Evolutionary conservation across 2,113 vertebrate genomes (phyloP).

Genomic region (Nansenia antarctica): DNA sequence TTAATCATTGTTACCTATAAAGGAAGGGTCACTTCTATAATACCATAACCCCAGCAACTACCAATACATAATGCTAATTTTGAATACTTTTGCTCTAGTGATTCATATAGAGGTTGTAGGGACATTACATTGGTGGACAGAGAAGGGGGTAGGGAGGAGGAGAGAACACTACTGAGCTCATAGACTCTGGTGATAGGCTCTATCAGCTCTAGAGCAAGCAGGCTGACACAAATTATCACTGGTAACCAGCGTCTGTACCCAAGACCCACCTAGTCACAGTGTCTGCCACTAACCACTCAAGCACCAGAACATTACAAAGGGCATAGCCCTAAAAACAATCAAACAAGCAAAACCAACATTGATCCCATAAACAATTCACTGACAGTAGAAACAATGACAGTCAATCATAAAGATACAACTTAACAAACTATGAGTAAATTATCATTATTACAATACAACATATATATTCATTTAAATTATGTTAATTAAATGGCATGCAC

Average conservation of each 20-base stretch:
- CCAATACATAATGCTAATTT: background rate
- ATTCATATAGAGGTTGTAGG: background rate
- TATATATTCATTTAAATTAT: background rate
- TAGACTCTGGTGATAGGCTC: conserved; percentile 34
- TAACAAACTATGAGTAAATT: no score
- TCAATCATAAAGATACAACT: background rate
- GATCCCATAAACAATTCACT: background rate
- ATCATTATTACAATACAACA: background rate
- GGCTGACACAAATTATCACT: conserved; percentile 57
- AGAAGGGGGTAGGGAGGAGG: background rate
- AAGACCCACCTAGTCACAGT: conserved; percentile 58
- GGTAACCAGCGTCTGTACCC: conserved; percentile 44
- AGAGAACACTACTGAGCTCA: background rate
- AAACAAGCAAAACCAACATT: background rate
- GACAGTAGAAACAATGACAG: background rate
- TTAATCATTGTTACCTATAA: background rate
- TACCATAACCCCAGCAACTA: background rate
- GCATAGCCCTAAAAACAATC: background rate
- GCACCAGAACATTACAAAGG: background rate
- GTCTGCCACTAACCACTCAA: background rate
- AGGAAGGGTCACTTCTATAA: background rate
- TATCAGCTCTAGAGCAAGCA: conserved; percentile 59
- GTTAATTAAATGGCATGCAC: no score
- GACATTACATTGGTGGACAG: background rate
- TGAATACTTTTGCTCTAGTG: no score